Evolutionary conservation across 2,888 invertebrate species (phyloP).

Genomic region (Labia minor): DNA sequence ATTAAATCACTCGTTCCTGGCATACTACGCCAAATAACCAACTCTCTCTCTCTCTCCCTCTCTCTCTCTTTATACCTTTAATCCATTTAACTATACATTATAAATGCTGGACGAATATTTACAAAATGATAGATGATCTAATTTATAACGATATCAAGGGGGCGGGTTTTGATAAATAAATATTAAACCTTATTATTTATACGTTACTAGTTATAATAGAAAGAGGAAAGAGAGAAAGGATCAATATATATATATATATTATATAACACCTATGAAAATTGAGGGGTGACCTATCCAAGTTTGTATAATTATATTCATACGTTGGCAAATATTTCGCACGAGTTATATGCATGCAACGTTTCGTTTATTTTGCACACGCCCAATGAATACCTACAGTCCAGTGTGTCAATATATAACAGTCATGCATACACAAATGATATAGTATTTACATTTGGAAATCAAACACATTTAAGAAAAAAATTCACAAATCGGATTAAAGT

Average conservation of each 20-base stretch:
- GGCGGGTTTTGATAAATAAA: background rate
- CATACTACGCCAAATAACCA: background rate
- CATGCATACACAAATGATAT: slow-evolving; percentile 13
- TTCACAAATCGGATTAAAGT: slow-evolving; percentile 13
- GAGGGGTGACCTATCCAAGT: background rate
- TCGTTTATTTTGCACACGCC: slow-evolving; percentile 13
- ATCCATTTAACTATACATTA: slow-evolving; percentile 13
- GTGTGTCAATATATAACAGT: background rate
- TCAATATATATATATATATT: background rate
- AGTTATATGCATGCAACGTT: slow-evolving; percentile 13
- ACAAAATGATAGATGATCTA: slow-evolving; percentile 13
- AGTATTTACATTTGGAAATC: slow-evolving; percentile 13
- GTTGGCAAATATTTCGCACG: background rate
- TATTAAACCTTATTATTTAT: slow-evolving; percentile 13
- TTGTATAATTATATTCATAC: background rate
- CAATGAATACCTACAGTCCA: slow-evolving; percentile 3
- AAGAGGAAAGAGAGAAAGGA: no score
- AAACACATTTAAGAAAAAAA: slow-evolving; percentile 13
- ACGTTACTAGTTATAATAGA: slow-evolving; percentile 3
- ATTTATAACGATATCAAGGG: slow-evolving; percentile 3
- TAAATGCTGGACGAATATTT: slow-evolving; percentile 5
- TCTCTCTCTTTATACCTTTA: slow-evolving; percentile 18
- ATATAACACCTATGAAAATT: background rate
- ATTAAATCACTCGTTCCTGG: slow-evolving; percentile 19
- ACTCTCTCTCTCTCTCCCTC: no score